Evolutionary conservation across 1,140 invertebrate species (phyloP), one percentile per base, ranked within the genome.

Genomic region (Nylanderia fulva): DNA sequence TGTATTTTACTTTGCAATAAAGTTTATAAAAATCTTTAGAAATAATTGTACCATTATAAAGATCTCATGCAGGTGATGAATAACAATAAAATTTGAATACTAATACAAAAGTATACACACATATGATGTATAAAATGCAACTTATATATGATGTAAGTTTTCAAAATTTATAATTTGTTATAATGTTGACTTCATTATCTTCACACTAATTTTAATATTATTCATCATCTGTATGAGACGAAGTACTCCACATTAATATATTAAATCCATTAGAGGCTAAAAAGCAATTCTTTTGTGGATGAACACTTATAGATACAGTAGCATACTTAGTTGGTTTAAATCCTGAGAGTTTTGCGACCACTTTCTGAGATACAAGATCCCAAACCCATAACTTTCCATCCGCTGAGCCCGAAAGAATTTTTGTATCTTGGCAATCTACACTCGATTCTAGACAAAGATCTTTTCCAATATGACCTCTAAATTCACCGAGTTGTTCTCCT

Each of bases 401-500:
- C 52, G 97, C 96, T 0, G 98, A 99, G 0, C 99, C 99, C 68
- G 98, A 98, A 21, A 99, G 93, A 64, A 99, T 96, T 85, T 97
- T 96, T 42, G 96, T 97, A 93, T 99, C 98, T 87, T 96, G 97
- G 71, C 96, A 94, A 93, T 97, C 97, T 3, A 99, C 96, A 88
- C 96, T 97, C 93, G 98, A 98, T 93, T 99, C 99, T 24, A 99
- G 95, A 88, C 97, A 97, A 91, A 97, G 98, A 91, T 98, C 97
- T 83, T 96, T 96, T 85, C 96, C 97, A 84, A 95, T 95, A 91
- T 99, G 98, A 0, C 98, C 98, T 63, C 93, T 95, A 92, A 98
- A 99, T 89, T 96, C 97, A 61, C 96, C 96, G 0, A 99, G 94
- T 69, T 98, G 93, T 94, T 98, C 97, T 48, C 98, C 98, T 24